Evolutionary conservation across 1,140 invertebrate genomes (phyloP), one percentile per base, ranked within the genome.

Genomic region (Hycleus cichorii): DNA sequence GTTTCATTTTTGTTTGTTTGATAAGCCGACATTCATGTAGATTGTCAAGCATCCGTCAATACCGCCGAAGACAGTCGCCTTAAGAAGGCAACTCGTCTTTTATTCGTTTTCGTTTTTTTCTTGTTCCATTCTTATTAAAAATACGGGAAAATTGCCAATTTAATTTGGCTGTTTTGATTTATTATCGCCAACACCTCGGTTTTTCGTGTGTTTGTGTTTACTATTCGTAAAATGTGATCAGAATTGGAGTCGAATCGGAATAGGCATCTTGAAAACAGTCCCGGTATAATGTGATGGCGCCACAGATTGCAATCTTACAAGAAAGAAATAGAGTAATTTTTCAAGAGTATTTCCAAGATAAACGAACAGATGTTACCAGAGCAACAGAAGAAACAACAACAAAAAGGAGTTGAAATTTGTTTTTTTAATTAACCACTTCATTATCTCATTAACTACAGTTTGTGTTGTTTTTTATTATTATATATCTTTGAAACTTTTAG

Each of bases 261-360:
- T 18, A 18, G 18, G 18, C 18, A 18, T 18, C 18, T 42, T 42
- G 40, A 10, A 42, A 42, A 42, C 9, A 42, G 39, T 10, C 9
- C 4, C 10, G 6, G 40, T 57, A 63, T 63, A 63, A 63, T 63
- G 57, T 59, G 57, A 63, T 59, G 57, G 61, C 53, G 61, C 61
- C 61, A 52, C 52, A 63, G 61, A 63, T 63, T 60, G 58, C 51
- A 63, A 63, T 63, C 62, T 60, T 49, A 45, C 47, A 53, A 32
- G 46, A 44, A 52, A 47, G 55, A 60, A 63, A 63, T 63, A 58
- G 58, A 60, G 62, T 58, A 63, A 63, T 63, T 63, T 63, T 63
- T 63, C 62, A 63, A 51, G 49, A 59, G 51, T 25, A 58, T 47
- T 57, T 59, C 54, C 38, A 18, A 57, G 62, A 63, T 63, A 60